Evolutionary conservation across 2,113 vertebrate genomes (phyloP), one percentile per base, ranked within the genome.

Genomic region (Leptodactylus fuscus): DNA sequence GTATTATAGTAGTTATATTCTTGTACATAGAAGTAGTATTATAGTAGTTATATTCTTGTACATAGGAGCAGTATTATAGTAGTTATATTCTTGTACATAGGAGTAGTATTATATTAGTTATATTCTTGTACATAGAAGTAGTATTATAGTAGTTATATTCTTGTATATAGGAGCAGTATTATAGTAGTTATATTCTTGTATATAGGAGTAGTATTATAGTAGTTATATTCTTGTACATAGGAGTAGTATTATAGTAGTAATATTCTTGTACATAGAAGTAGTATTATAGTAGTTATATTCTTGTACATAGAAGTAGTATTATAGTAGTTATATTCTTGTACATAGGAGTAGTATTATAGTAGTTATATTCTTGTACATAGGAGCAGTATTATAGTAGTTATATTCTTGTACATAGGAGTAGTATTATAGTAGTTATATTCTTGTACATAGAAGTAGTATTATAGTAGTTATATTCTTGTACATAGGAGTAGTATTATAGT

Each of bases 371-470:
- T 55, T 55, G 51, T 55, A 55, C 49, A 51, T 51, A 51, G 49
- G 49, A 20, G 49, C 49, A 51, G 49, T 51, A 51, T 51, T 51
- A 51, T 51, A 51, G 49, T 51, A 51, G 49, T 51, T 51, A 51
- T 51, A 51, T 51, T 51, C 49, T 20, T 62, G 55, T 60, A 60
- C n/a, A 62, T 13, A 15, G 58, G 24, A 16, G 22, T 3, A 22
- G 58, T 62, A 62, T 62, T 62, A 62, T 62, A 62, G 58, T 62
- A 62, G 58, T 29, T 62, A 62, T 62, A 62, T 62, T 62, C 58
- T 29, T 62, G 58, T 62, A 29, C 12, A 62, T 62, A 62, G 58
- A 24, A 15, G 58, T 11, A 62, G 58, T 62, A 62, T 62, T 62
- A 29, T 62, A 62, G 58, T 27, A 62, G 58, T 62, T 62, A 62